Evolutionary conservation across 2,888 invertebrate species (phyloP).

Genomic region (Pilophorus perplexus): DNA sequence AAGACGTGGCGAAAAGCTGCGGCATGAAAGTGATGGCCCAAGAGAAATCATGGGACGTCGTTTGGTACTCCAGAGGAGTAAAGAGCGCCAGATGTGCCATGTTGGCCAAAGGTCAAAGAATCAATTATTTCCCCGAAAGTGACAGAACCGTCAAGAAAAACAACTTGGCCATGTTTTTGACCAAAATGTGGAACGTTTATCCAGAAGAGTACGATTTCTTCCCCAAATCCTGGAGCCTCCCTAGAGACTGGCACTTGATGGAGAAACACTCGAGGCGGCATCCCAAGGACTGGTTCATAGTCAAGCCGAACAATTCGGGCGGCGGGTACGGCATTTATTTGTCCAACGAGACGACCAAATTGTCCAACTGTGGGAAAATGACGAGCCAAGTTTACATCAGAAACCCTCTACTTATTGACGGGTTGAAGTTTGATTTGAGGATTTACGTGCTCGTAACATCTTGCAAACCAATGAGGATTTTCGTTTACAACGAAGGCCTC

Average conservation of each 20-base stretch:
- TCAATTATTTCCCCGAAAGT: slow-evolving; percentile 91
- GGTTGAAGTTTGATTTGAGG: slow-evolving; percentile 88
- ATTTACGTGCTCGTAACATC: slow-evolving; percentile 86
- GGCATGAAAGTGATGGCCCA: slow-evolving; percentile 76
- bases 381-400: slow-evolving; percentile 79
- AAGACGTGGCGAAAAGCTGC: slow-evolving; percentile 66
- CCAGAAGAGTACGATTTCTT: slow-evolving; percentile 89
- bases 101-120: slow-evolving; percentile 83
- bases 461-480: slow-evolving; percentile 84
- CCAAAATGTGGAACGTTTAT: slow-evolving; percentile 85
- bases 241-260: slow-evolving; percentile 62
- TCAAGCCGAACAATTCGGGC: slow-evolving; percentile 88
- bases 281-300: slow-evolving; percentile 75
- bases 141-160: slow-evolving; percentile 86
- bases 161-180: slow-evolving; percentile 83
- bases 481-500: slow-evolving; percentile 87
- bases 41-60: slow-evolving; percentile 84
- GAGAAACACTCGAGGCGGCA: slow-evolving; percentile 67
- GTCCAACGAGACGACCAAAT: slow-evolving; percentile 75
- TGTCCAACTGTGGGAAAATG: slow-evolving; percentile 76
- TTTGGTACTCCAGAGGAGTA: slow-evolving; percentile 86
- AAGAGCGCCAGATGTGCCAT: slow-evolving; percentile 83
- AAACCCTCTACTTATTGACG: slow-evolving; percentile 80
- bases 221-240: slow-evolving; percentile 91
- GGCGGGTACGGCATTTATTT: slow-evolving; percentile 87